Evolutionary conservation across 2,888 invertebrate genomes (phyloP), one percentile per base, ranked within the genome.

Genomic region (Pharmacophagus antenor): DNA sequence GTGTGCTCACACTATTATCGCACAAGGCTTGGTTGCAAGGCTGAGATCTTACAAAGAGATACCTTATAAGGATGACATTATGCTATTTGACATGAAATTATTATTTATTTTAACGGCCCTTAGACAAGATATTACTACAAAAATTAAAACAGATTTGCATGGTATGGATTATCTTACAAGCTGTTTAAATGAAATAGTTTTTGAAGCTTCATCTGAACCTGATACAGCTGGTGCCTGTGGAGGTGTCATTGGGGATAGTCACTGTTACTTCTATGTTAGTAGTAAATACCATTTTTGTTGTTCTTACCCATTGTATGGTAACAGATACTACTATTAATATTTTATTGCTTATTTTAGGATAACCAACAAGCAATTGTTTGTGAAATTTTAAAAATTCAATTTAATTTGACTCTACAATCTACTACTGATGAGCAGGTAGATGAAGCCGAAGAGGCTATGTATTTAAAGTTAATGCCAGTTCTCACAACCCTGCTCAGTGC

Each of bases 101-200:
- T 82, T 98, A 56, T 98, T 98, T 82, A 92, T 99, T 55, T 90
- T 98, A 56, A 97, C 98, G 21, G 98, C 97, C 3, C 81, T 98
- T 44, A 94, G 95, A 79, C 91, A 93, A 51, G 92, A 94, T 55
- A 93, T 95, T 23, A 93, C 95, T 66, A 80, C 84, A 18, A 92
- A 92, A 72, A 91, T 96, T 0, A 93, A 93, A 66, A 91, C 92
- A 71, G 93, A 95, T 67, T 83, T 95, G 22, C 93, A 94, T 75
- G 95, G 95, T 1, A 91, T 95, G 71, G 92, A 92, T 52, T 93
- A 93, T 74, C 88, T 96, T 63, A 93, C 93, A 31, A 93, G 94
- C 73, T 92, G 93, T 69, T 84, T 96, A 56, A 93, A 94, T 72
- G 91, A 93, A 59, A 92, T 94, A 64, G 76, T 93, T n/a, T 80